Base-by-base conservation (phyloP, 2,888 invertebrate genomes). In the Hypercompe scribonia region DNA sequence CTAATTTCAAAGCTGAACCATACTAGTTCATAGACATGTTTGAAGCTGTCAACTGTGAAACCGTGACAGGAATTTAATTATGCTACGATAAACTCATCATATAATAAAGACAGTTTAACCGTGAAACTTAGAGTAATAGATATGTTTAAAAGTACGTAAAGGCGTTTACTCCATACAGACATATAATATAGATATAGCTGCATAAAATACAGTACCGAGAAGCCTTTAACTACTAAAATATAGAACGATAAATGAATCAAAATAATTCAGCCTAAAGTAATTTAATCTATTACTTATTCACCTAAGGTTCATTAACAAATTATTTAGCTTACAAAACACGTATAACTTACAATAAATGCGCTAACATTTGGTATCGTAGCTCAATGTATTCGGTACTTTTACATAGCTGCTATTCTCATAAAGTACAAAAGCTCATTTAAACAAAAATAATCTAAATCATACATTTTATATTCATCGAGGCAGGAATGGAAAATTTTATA, bases 61-160 rank as follows among this genome's bases (percentile, higher is more conserved):
- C 13, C 46, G 24, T 81, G 72, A 75, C 69, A 77, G 33, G 65
- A 31, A 34, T 36, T 36, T 64, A 71, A 78, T 72, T 78, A 82
- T 84, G 80, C 84, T 84, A 84, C 68, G 79, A 81, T 77, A 81
- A 84, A 82, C 80, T 78, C 75, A 54, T 72, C 24, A 70, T 65
- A 68, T 54, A 89, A 88, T 89, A 88, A 89, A 88, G 87, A 89
- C 78, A 83, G 79, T 86, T 80, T 88, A 88, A 88, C 86, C 88
- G 88, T 88, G 83, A 84, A 93, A 93, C 92, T 93, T 93, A 94
- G 90, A 88, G 79, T 94, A 93, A 93, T 88, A 91, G 94, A 95
- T 95, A 95, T 95, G 94, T 86, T 82, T 73, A 76, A 79, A 78
- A 75, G 78, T 80, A 82, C 77, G 80, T 79, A 80, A 78, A 80